A percentile compares a stretch with the other conserved stretches of the same genome.
Evolutionary conservation across 2,113 vertebrate genomes (phyloP).

Genomic region (Cichladusa arquata): DNA sequence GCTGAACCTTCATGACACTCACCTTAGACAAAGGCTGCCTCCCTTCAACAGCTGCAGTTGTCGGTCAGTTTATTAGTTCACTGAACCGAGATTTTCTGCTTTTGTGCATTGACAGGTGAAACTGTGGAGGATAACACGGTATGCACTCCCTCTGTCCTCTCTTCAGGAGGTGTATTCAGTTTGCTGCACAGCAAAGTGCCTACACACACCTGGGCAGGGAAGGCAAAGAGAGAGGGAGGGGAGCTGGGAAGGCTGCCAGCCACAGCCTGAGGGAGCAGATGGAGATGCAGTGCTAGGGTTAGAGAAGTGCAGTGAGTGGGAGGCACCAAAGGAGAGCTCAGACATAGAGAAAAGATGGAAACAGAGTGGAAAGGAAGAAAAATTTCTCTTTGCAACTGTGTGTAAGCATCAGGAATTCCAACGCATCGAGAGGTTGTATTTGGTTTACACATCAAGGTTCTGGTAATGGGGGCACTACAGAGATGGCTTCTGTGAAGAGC

Average conservation of each 20-base stretch:
- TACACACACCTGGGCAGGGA: neutral
- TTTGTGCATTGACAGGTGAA: neutral
- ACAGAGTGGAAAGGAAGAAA: neutral
- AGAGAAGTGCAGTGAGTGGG: neutral
- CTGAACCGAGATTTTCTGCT: neutral
- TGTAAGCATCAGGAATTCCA: neutral
- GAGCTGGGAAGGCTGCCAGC: neutral
- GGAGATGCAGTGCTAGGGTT: neutral
- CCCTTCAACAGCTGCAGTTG: rapidly evolving
- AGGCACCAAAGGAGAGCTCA: neutral
- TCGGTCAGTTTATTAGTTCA: rapidly evolving
- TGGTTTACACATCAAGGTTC: neutral
- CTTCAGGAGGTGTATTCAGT: neutral
- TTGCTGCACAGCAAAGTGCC: neutral
- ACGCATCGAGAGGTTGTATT: neutral
- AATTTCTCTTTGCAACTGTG: neutral
- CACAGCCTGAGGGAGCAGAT: constrained; percentile 4
- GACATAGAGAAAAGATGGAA: neutral
- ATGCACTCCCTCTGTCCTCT: neutral
- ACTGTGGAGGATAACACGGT: rapidly evolving
- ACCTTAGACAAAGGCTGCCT: neutral
- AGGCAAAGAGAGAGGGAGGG: neutral
- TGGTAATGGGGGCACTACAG: neutral
- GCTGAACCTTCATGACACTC: rapidly evolving
- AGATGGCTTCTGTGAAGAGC: neutral